Conservation (phyloP, 1,140 invertebrate species). For the Chrysopa pallens region DNA sequence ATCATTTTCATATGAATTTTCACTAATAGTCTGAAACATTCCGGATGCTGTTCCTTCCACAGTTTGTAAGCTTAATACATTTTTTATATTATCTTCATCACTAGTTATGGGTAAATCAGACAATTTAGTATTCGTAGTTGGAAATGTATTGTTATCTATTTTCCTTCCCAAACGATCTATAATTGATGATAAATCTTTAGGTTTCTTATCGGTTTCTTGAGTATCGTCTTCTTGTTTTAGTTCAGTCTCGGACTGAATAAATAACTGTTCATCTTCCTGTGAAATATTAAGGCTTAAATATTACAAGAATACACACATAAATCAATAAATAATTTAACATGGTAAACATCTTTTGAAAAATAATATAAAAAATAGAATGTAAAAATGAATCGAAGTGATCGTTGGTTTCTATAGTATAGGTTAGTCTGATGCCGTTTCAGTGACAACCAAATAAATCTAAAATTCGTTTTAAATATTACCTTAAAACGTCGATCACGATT, state of each 20-base stretch:
- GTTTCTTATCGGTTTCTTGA: not conserved
- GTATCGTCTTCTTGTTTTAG: not conserved
- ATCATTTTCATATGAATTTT: not conserved
- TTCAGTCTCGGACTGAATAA: not conserved
- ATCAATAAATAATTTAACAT: no score
- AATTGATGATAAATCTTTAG: not conserved
- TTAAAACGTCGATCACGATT: not conserved
- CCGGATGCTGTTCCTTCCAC: conserved; percentile 9
- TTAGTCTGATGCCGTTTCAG: no score
- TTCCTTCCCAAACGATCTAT: not conserved
- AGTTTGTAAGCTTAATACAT: not conserved
- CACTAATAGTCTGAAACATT: conserved; percentile 12
- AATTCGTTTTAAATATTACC: not conserved
- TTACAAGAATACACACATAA: no score
- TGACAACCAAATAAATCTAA: no score
- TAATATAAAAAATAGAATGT: not conserved
- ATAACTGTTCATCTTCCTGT: not conserved
- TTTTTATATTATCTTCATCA: not conserved
- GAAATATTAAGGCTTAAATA: no score
- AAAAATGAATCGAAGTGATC: no score
- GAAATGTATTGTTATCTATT: not conserved
- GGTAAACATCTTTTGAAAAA: no score
- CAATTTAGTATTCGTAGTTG: no score
- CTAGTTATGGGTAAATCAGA: no score
- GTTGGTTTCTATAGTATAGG: no score